Evolutionary conservation across 2,113 vertebrate species (phyloP), one percentile per base, ranked within the genome.

Genomic region (Cryptomyrus ogoouensis): DNA sequence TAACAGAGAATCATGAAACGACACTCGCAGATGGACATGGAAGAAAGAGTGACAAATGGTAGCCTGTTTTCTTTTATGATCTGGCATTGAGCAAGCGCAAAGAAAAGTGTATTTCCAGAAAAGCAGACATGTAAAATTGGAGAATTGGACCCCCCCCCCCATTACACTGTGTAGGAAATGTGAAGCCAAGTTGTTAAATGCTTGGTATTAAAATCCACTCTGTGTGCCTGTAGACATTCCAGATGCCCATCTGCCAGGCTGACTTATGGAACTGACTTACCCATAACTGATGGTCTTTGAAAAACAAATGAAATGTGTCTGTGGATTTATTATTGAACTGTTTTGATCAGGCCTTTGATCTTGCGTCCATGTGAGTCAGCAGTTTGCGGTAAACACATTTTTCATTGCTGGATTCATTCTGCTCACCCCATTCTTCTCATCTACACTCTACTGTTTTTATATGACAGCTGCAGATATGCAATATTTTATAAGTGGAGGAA

Each of bases 241-340:
- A 39, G 35, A 35, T 80, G 74, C 15, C 3, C 27, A 77, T 77
- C 31, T 77, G 35, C 31, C 74, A 80, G 35, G 35, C 74, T 80
- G 74, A 42, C 74, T 80, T 80, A 39, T 39, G 39, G 74, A 80
- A 80, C n/a, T n/a, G n/a, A n/a, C n/a, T 80, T 35, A 42, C 74
- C 35, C 31, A n/a, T 80, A 80, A 80, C 39, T 80, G 74, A 80
- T 80, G 74, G 74, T 80, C 74, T 80, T 80, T 80, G 74, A 80
- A 80, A 80, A 80, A 80, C 74, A 80, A 80, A 80, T 42, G 35
- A 80, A 17, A 80, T 42, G 74, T 80, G 35, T 42, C 15, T 35
- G 74, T 8, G 35, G 74, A 80, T 80, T 80, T 42, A 80, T 80
- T 80, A 42, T 12, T 80, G 74, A 80, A 42, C 74, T 80, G 74